These are phyloP conservation scores for Anarsia innoxiella DNA, from an alignment of 2,888 invertebrate genomes.

Conservation along the genomic window DNA sequence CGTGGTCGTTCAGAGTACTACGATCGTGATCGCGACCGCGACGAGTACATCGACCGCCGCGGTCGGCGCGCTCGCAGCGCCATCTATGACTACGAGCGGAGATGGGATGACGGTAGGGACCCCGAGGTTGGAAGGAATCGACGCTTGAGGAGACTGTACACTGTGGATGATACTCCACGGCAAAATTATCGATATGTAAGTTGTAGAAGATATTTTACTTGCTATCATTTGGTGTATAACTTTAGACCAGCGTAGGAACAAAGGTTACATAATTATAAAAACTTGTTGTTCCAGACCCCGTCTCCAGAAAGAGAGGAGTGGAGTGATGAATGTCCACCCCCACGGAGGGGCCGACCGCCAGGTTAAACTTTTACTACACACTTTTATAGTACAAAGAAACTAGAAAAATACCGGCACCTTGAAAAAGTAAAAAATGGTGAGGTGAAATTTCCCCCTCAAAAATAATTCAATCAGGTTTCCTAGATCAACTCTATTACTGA, in stretches of 20 bases:
- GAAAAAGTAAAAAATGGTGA: no score
- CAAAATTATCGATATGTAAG: slow-evolving; percentile 30
- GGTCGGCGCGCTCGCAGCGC: slow-evolving; percentile 55
- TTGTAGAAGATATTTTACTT: no score
- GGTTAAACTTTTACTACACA: no score
- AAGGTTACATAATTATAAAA: not conserved
- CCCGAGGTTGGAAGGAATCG: slow-evolving; percentile 26
- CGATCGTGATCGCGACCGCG: slow-evolving; percentile 47
- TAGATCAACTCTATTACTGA: no score
- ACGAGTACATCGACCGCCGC: slow-evolving; percentile 36
- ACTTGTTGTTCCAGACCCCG: slow-evolving; percentile 38
- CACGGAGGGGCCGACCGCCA: slow-evolving; percentile 38
- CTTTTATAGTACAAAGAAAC: no score
- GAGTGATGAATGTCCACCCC: no score
- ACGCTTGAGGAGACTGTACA: slow-evolving; percentile 43
- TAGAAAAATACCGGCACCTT: no score
- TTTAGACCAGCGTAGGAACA: not conserved
- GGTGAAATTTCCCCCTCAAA: no score
- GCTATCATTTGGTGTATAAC: not conserved
- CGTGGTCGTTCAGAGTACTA: slow-evolving; percentile 53
- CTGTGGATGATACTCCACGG: slow-evolving; percentile 43
- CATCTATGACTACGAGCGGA: slow-evolving; percentile 41
- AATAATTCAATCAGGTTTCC: no score
- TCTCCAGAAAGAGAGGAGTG: slow-evolving; percentile 60
- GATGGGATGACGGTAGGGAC: slow-evolving; percentile 29